These are phyloP conservation scores for Epinephelus awoara DNA, from an alignment of 2,797 vertebrate species.

Conservation along the genomic window DNA sequence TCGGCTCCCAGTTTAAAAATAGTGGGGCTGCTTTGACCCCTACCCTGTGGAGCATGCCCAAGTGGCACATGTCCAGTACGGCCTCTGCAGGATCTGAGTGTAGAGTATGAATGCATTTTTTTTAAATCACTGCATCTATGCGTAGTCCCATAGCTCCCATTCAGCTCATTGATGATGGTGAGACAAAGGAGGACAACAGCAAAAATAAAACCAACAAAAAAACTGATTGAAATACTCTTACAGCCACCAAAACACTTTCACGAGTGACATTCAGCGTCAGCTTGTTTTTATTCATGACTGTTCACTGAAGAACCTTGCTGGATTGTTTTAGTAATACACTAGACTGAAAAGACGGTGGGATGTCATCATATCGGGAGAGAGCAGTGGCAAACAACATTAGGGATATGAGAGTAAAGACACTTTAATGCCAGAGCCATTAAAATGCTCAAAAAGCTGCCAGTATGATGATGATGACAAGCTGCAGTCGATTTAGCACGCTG, in stretches of 20 bases:
- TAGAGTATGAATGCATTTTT: neutral
- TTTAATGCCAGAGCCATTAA: neutral
- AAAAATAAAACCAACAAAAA: neutral
- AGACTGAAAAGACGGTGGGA: neutral
- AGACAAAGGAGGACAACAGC: neutral
- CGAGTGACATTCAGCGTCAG: slow-evolving; percentile 4
- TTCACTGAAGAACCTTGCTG: slow-evolving; percentile 22
- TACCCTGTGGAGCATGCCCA: slow-evolving; percentile 68
- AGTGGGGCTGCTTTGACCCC: slow-evolving; percentile 70
- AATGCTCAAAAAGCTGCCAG: slow-evolving; percentile 24
- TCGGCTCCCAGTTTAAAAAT: slow-evolving; percentile 78
- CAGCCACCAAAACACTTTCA: neutral
- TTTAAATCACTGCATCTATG: neutral
- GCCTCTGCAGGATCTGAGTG: slow-evolving; percentile 28
- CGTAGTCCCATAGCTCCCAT: neutral
- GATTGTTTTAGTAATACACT: slow-evolving; percentile 3
- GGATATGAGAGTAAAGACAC: neutral
- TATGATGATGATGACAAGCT: neutral
- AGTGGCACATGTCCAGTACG: slow-evolving; percentile 63
- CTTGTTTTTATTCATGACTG: slow-evolving; percentile 49
- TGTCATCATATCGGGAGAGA: neutral
- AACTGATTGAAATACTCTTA: neutral
- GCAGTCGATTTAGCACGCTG: neutral
- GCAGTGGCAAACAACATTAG: neutral
- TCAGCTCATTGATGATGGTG: neutral